Percentiles rank a stretch among this genome's conserved stretches.
Evolutionary conservation across 2,888 invertebrate species (phyloP).

Genomic region (Eudemis profundana): DNA sequence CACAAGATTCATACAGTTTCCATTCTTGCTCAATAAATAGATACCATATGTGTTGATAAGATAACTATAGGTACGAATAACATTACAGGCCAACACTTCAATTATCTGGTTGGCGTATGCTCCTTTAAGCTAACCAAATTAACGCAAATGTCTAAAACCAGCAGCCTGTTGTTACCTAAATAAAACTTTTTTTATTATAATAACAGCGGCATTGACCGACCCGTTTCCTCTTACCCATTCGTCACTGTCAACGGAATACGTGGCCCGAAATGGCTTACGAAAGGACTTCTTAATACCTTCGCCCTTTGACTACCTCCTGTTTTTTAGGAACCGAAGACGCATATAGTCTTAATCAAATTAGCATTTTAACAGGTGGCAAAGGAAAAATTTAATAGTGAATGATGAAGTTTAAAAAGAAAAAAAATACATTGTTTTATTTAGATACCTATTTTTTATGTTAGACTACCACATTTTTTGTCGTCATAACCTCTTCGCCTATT

Average conservation of each 20-base stretch:
- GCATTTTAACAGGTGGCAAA: background rate
- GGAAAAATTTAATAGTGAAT: background rate
- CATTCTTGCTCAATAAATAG: too few relatives aligned
- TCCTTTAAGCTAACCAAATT: too few relatives aligned
- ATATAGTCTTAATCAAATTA: slow-evolving; percentile 2
- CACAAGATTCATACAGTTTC: too few relatives aligned
- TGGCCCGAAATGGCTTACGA: slow-evolving; percentile 32
- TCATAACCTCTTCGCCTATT: too few relatives aligned
- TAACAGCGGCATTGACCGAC: slow-evolving; percentile 24
- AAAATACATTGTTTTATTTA: background rate
- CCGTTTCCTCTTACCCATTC: slow-evolving; percentile 17
- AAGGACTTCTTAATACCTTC: slow-evolving; percentile 33
- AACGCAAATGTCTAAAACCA: too few relatives aligned
- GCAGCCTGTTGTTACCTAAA: slow-evolving; percentile 12
- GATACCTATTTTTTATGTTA: too few relatives aligned
- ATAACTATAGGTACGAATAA: too few relatives aligned
- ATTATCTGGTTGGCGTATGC: too few relatives aligned
- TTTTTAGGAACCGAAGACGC: background rate
- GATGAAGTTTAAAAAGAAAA: background rate
- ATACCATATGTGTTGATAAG: too few relatives aligned
- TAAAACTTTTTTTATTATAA: slow-evolving; percentile 15
- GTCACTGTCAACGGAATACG: slow-evolving; percentile 38
- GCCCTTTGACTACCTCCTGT: slow-evolving; percentile 20
- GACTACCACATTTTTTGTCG: too few relatives aligned
- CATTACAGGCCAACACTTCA: too few relatives aligned